Conservation (phyloP, 37 sponge, comb jelly and placozoan species). For the Tethya wilhelma region DNA sequence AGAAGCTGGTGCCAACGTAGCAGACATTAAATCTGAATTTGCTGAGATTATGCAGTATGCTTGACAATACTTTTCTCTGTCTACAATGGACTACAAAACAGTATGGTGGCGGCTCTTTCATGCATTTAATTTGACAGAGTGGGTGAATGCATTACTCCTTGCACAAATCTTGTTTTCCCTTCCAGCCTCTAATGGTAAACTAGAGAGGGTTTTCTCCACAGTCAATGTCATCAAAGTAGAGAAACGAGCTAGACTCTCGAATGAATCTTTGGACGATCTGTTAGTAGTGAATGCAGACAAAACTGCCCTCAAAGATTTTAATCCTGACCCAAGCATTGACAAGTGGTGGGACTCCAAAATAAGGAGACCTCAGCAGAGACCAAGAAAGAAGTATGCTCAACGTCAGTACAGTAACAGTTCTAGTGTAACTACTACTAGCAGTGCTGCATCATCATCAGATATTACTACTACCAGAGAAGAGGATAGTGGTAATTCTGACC, state of each 20-base stretch:
- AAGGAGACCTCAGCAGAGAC: constrained; percentile 39
- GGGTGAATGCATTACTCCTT: constrained; percentile 46
- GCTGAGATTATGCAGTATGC: constrained; percentile 48
- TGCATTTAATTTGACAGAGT: constrained; percentile 53
- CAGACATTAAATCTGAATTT: constrained; percentile 31
- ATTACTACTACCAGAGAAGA: too few species aligned
- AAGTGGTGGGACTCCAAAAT: constrained; percentile 70
- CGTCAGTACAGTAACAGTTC: too few species aligned
- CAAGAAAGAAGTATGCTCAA: not conserved
- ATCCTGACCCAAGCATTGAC: constrained; percentile 53
- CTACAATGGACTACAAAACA: constrained; percentile 59
- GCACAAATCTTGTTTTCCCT: constrained; percentile 55
- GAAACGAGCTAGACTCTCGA: constrained; percentile 48
- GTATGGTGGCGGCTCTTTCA: constrained; percentile 79
- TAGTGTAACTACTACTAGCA: too few species aligned
- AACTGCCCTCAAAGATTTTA: constrained; percentile 25
- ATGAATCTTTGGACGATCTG: constrained; percentile 62
- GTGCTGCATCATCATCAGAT: too few species aligned
- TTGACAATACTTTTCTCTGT: constrained; percentile 60
- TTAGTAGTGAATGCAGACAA: constrained; percentile 21
- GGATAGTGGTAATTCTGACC: too few species aligned
- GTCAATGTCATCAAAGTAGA: constrained; percentile 27
- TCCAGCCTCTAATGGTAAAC: constrained; percentile 72
- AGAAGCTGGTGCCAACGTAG: constrained; percentile 39
- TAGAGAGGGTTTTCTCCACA: constrained; percentile 49